Evolutionary conservation across 2,113 vertebrate species (phyloP).

Genomic region (Chlorodrepanis virens): DNA sequence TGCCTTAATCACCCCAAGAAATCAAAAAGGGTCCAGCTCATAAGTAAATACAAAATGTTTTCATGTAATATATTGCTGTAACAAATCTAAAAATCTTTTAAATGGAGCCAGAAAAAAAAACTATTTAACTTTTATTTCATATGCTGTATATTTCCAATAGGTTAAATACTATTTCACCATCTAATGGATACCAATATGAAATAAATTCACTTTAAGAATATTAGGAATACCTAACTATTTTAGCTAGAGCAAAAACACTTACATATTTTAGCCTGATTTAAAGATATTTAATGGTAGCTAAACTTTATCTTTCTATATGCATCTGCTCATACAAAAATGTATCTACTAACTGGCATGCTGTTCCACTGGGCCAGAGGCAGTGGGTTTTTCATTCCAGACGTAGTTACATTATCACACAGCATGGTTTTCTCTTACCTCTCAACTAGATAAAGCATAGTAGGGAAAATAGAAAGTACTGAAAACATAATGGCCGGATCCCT

Average conservation of each 20-base stretch:
- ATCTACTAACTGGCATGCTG: background rate
- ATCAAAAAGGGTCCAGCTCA: background rate
- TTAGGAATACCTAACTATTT: background rate
- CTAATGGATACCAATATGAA: background rate
- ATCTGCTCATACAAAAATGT: background rate
- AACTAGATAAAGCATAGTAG: background rate
- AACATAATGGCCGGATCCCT: constrained; percentile 21
- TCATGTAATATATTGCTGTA: background rate
- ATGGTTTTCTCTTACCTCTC: background rate
- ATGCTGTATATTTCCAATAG: background rate
- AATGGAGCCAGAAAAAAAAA: background rate
- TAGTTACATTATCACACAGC: background rate
- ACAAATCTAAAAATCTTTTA: background rate
- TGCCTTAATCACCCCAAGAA: background rate
- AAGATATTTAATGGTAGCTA: background rate
- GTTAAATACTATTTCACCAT: background rate
- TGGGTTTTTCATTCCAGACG: background rate
- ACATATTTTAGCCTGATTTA: background rate
- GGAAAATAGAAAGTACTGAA: background rate
- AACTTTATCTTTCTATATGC: background rate
- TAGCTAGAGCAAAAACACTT: background rate
- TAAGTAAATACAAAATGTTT: background rate
- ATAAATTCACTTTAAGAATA: background rate
- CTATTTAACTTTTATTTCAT: background rate
- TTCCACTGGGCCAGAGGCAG: background rate